Base-by-base conservation (phyloP, 37 sponge, comb jelly and placozoan species). In the Geodia barretti region DNA sequence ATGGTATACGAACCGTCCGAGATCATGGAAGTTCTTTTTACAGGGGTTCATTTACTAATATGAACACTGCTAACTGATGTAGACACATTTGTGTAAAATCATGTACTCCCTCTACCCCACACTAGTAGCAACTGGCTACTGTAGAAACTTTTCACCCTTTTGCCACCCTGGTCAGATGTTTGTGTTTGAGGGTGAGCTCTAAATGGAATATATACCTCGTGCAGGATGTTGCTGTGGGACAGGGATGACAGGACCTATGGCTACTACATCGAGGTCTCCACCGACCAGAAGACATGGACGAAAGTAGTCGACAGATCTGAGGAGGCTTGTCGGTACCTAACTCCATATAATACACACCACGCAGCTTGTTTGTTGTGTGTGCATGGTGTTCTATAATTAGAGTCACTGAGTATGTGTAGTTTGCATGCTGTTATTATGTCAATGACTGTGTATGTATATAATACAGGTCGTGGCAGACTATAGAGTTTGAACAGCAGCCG, bases 171-270 rank as follows among this genome's bases (percentile, higher is more conserved):
- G n/a, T n/a, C n/a, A n/a, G n/a, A n/a, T n/a, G n/a, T n/a, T n/a
- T n/a, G n/a, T 11, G 8, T 42, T 43, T 24, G 2, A 47, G 60
- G 9, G 47, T 21, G 19, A 73, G n/a, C n/a, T n/a, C 11, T 28
- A 26, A 2, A 4, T 19, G 30, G 9, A 63, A 11, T 66, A 34
- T 43, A 0, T 31, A 40, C 17, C 36, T 33, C 58, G 64, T 70
- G 14, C 59, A 92, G 93, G 65, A 61, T 97, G 60, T 80, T 97
- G 35, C 73, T 97, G 59, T 97, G 98, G 98, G 98, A 97, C 71
- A 86, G 91, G 74, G 98, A 97, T 88, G 95, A 87, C 39, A 68
- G 98, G 38, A 70, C 81, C 25, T 97, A 97, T 75, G 84, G 84
- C 60, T 95, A 86, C 77, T 86, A 82, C 71, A 85, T 95, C 28